Percentiles rank a stretch among this genome's conserved stretches.
Evolutionary conservation across 2,888 invertebrate genomes (phyloP).

Genomic region (Hymenopus coronatus): DNA sequence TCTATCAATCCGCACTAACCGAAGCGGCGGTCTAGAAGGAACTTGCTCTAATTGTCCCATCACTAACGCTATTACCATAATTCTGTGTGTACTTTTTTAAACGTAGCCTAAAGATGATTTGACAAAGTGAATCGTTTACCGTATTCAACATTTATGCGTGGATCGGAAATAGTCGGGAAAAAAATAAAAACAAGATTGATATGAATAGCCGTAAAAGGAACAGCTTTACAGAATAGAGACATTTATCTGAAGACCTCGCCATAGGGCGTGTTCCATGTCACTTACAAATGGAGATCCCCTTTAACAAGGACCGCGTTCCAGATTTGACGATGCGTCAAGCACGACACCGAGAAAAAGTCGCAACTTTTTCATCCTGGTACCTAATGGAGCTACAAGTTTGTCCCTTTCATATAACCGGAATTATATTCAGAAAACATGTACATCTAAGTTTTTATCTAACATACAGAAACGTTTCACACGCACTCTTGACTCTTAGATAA

Average conservation of each 20-base stretch:
- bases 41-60: not conserved
- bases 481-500: not conserved
- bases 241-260: not conserved
- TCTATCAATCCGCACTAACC: not conserved
- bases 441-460: not conserved
- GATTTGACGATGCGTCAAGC: not conserved
- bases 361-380: not conserved
- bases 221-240: not conserved
- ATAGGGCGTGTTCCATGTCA: not conserved
- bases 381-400: not conserved
- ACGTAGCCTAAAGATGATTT: not conserved
- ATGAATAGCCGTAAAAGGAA: not conserved
- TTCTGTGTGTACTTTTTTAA: not conserved
- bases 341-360: not conserved
- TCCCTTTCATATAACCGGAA: not conserved
- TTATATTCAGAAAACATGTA: not conserved
- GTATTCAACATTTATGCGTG: not conserved
- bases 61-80: conserved; percentile 1
- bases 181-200: not conserved
- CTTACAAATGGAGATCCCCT: not conserved
- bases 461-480: not conserved
- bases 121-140: not conserved
- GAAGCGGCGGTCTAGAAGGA: not conserved
- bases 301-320: not conserved
- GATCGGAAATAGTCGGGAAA: not conserved